Percentiles rank a stretch among this genome's conserved stretches.
phyloP scores from a whole-genome alignment of 2,113 vertebrate species.

The Amphiprion ocellaris region DNA sequence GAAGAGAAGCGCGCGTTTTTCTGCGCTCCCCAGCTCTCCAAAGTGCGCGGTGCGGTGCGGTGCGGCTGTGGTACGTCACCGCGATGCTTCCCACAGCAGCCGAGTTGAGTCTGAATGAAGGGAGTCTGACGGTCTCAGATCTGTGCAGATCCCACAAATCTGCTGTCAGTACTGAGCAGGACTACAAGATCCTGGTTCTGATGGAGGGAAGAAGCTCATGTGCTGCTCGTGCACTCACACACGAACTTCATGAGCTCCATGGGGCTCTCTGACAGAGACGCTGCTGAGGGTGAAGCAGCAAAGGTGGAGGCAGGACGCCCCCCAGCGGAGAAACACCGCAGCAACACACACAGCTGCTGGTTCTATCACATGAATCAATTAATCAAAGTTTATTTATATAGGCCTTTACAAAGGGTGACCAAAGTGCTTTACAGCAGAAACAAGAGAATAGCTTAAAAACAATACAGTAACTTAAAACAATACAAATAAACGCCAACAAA shows the following conservation, averaged over 20 bases:
- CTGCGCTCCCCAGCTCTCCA: slow-evolving; percentile 9
- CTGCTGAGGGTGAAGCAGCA: neutral
- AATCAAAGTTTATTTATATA: too few species aligned
- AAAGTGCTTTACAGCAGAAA: too few species aligned
- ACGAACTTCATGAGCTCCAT: slow-evolving; percentile 38
- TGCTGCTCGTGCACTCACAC: neutral
- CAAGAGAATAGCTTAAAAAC: too few species aligned
- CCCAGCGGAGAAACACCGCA: slow-evolving; percentile 14
- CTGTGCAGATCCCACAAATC: neutral
- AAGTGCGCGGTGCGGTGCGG: slow-evolving; percentile 25
- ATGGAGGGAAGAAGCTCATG: neutral
- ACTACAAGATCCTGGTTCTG: neutral
- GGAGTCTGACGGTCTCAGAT: neutral
- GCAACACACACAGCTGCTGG: too few species aligned
- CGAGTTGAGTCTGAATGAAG: neutral
- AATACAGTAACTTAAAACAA: too few species aligned
- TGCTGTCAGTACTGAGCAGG: neutral
- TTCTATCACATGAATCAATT: too few species aligned
- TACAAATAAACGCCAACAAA: too few species aligned
- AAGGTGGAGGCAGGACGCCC: slow-evolving; percentile 9
- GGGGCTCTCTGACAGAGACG: neutral
- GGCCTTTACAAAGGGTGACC: too few species aligned
- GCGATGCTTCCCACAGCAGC: slow-evolving; percentile 11
- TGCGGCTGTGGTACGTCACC: slow-evolving; percentile 46
- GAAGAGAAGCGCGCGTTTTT: slow-evolving; percentile 7